Evolutionary conservation across 2,888 invertebrate genomes (phyloP).

Genomic region (Acronicta alni): DNA sequence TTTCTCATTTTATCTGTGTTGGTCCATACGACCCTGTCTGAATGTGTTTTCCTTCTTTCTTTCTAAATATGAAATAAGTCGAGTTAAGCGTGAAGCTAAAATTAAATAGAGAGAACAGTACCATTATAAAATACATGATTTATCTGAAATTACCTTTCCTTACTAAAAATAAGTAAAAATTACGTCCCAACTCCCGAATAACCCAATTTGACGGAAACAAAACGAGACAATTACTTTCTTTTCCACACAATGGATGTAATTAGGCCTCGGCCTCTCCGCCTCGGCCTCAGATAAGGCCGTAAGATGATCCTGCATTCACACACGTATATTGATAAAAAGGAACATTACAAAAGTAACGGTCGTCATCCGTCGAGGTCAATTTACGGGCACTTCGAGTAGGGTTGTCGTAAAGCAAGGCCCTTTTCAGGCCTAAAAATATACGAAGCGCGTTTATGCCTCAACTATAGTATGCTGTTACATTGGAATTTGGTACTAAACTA

Average conservation of each 20-base stretch:
- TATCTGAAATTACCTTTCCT: conserved; percentile 18
- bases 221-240: conserved; percentile 49
- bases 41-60: too few species aligned
- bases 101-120: too few species aligned
- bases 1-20: too few species aligned
- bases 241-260: conserved; percentile 42
- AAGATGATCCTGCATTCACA: conserved; percentile 22
- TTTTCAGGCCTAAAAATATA: not conserved
- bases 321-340: conserved; percentile 31
- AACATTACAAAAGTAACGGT: conserved; percentile 18
- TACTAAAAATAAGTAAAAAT: conserved; percentile 30
- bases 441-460: not conserved
- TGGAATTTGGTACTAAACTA: not conserved
- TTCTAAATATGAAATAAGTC: too few species aligned
- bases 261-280: conserved; percentile 16
- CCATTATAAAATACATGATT: conserved; percentile 4
- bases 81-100: too few species aligned
- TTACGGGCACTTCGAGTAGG: conserved; percentile 8
- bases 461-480: not conserved
- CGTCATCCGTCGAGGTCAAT: conserved; percentile 22
- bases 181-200: conserved; percentile 5
- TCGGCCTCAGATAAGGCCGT: conserved; percentile 2
- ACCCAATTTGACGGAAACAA: conserved; percentile 40
- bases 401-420: conserved; percentile 3
- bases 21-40: too few species aligned